Base-by-base conservation (phyloP, 2,797 vertebrate species). In the Limnodromus scolopaceus region DNA sequence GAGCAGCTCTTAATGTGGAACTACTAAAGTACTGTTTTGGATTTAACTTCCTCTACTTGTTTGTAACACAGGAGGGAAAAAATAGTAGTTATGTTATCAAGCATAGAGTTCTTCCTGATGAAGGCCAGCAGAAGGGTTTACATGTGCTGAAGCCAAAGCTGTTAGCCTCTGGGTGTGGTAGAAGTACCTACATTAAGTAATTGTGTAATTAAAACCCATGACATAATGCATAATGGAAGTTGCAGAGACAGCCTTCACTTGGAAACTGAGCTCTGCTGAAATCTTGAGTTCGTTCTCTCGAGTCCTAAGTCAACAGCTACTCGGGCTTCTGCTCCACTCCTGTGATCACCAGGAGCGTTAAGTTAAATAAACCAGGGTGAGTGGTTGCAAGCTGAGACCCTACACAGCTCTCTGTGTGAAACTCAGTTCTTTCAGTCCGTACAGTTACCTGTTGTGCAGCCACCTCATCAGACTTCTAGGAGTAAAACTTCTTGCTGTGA, bases 201-300 rank as follows among this genome's bases (percentile, higher is more conserved):
- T 36, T 34, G 83, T 82, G 58, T 89, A 82, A 90, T 94, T 92
- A 89, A 93, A 93, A n/a, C 55, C 41, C 13, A 34, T 82, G 85
- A 82, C 61, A 24, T 89, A 82, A 93, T 20, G 77, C 7, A 8
- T n/a, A 46, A 27, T 30, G 70, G 74, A n/a, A 87, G 74, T 22
- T 93, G 65, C 51, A 87, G 83, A 72, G 58, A 65, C 54, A 82
- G 2, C 51, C 34, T 84, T 46, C 70, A 14, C 58, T 86, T 63
- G 58, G 72, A 66, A 93, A 54, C 14, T 10, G 32, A 77, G 49
- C 43, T 20, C 68, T 77, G 43, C 87, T 86, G 69, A 64, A 81
- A 57, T 61, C 84, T 34, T 22, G 16, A 41, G 75, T 64, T 66
- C 49, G 23, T 10, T 8, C 63, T 79, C 51, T 57, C 15, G 3